Evolutionary conservation across 1,140 invertebrate genomes (phyloP).

Genomic region (Saccostrea echinata): DNA sequence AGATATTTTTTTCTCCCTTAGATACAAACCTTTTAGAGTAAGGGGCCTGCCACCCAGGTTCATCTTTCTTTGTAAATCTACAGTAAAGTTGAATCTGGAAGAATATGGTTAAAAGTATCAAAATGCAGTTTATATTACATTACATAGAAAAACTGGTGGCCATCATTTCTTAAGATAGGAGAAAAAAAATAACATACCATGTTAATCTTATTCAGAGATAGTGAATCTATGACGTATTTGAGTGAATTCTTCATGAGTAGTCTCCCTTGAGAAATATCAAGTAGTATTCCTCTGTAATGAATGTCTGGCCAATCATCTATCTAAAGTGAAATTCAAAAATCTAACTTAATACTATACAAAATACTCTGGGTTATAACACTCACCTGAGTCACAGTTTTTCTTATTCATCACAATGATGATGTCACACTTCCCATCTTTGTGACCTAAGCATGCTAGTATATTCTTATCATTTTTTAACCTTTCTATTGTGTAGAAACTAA

Average conservation of each 20-base stretch:
- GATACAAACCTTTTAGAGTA: conserved; percentile 60
- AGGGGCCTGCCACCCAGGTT: conserved; percentile 73
- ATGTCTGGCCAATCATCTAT: conserved; percentile 85
- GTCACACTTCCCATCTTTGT: too few species aligned
- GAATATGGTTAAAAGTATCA: not conserved
- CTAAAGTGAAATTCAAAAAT: conserved; percentile 65
- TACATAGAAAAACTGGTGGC: not conserved
- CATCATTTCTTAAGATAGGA: not conserved
- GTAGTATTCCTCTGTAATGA: conserved; percentile 83
- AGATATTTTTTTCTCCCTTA: not conserved
- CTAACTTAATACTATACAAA: not conserved
- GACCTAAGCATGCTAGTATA: too few species aligned
- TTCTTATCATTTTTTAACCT: too few species aligned
- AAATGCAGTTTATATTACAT: not conserved
- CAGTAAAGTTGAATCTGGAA: conserved; percentile 75
- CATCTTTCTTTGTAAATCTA: conserved; percentile 68
- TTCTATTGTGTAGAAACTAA: too few species aligned
- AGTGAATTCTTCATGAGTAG: conserved; percentile 79
- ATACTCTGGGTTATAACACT: not conserved
- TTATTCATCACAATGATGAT: too few species aligned
- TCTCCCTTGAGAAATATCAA: conserved; percentile 85
- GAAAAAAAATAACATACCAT: conserved; percentile 27
- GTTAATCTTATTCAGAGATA: conserved; percentile 41
- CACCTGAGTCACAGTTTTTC: not conserved
- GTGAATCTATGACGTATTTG: conserved; percentile 4